Base-by-base conservation (phyloP, 2,888 invertebrate genomes). In the Sialis lutaria region DNA sequence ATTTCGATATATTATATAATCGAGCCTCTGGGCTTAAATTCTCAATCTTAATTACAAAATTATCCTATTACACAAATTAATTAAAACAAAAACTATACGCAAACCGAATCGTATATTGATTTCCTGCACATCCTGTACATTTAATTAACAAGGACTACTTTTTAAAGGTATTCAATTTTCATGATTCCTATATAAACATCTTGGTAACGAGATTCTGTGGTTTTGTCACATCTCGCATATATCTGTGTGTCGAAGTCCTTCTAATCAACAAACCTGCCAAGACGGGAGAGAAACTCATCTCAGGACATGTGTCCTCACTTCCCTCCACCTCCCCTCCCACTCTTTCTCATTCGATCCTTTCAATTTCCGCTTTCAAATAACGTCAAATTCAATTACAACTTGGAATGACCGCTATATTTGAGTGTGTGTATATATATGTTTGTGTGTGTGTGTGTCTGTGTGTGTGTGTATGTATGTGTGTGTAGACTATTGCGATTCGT, bases 331-430 rank as follows among this genome's bases (percentile, higher is more conserved):
- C 45, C 48, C 46, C 46, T 49, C 49, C 44, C 40, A 46, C 48
- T 37, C n/a, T 37, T 10, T 37, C 37, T 10, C 12, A 10, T 10
- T 37, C 53, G 54, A 54, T 53, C 50, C 52, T 56, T 57, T 52
- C 54, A 60, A 61, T 61, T 60, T 61, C 61, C 61, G 60, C 50
- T 53, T 50, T 52, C 54, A 54, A 56, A 59, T 59, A 59, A 60
- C 58, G 52, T 58, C 57, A 56, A 59, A 60, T 59, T 56, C 55
- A 57, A 56, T 61, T 57, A 56, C 52, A 8, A 42, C 30, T 10
- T 42, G 42, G 31, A 42, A 10, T 42, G 42, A 42, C 42, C 42
- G 13, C n/a, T 35, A n/a, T 35, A 35, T 35, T 9, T 35, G 35
- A 3, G n/a, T 35, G 35, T 35, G 9, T 34, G 34, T 34, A 34